These are phyloP conservation scores for Erpetoichthys calabaricus DNA, from an alignment of 2,797 vertebrate species.

Conservation along the genomic window DNA sequence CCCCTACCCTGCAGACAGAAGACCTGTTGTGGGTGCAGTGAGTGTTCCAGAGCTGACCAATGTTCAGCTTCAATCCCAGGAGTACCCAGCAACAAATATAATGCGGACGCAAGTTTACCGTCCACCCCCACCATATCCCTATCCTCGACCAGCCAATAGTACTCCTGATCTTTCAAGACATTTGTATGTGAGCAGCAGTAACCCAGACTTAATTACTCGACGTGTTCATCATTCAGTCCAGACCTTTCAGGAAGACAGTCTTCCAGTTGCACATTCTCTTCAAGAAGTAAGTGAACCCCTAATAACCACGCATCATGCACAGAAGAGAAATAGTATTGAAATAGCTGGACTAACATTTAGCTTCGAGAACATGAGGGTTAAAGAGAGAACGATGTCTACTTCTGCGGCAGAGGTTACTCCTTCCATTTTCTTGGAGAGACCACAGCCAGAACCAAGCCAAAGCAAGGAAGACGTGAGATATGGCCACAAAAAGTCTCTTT, in stretches of 20 bases:
- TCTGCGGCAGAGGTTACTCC: constrained; percentile 53
- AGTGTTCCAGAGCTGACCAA: constrained; percentile 96
- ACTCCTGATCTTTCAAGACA: constrained; percentile 91
- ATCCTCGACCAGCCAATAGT: constrained; percentile 88
- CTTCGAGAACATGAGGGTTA: constrained; percentile 74
- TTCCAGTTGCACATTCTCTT: constrained; percentile 88
- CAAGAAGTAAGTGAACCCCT: constrained; percentile 92
- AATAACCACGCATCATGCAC: constrained; percentile 50
- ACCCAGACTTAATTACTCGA: constrained; percentile 83
- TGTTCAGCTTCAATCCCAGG: constrained; percentile 83
- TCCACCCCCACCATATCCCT: constrained; percentile 80
- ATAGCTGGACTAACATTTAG: constrained; percentile 71
- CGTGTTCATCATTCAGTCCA: constrained; percentile 95
- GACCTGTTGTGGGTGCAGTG: constrained; percentile 82
- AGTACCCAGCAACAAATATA: constrained; percentile 83
- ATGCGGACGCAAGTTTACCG: constrained; percentile 89
- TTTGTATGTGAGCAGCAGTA: constrained; percentile 85
- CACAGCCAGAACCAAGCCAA: constrained; percentile 44
- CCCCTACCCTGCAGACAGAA: constrained; percentile 70
- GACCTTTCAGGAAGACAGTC: constrained; percentile 93
- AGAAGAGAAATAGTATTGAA: constrained; percentile 91
- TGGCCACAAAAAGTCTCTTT: constrained; percentile 86
- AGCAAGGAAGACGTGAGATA: constrained; percentile 54
- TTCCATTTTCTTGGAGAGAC: constrained; percentile 50
- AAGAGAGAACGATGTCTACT: constrained; percentile 69